A percentile compares a stretch with the other conserved stretches of the same genome.
These are phyloP conservation scores for Odontamblyopus rebecca DNA, from an alignment of 2,797 vertebrate species.

Conservation along the genomic window DNA sequence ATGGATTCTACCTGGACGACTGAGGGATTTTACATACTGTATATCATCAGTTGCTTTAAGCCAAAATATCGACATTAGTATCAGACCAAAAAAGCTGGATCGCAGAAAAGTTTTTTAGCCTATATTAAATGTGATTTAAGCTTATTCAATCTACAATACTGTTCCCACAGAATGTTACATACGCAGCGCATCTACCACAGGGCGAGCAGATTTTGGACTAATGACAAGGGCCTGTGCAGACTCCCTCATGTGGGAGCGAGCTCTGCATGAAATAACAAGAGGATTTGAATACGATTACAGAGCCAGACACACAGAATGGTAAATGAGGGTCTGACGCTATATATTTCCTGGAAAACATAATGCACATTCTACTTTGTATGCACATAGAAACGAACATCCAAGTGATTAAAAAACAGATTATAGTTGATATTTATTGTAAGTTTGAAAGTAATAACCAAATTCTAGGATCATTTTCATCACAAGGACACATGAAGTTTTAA, in stretches of 20 bases:
- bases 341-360: neutral
- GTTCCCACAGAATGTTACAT: neutral
- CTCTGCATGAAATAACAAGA: conserved; percentile 14
- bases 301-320: neutral
- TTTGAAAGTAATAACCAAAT: neutral
- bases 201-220: neutral
- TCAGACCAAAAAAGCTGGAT: too few species aligned
- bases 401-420: neutral
- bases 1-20: too few species aligned
- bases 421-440: neutral
- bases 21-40: too few species aligned
- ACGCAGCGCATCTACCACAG: neutral
- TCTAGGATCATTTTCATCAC: neutral
- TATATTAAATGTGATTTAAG: too few species aligned
- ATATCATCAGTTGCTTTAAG: too few species aligned
- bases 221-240: neutral
- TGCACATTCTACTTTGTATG: too few species aligned
- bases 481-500: too few species aligned
- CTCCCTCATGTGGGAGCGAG: conserved; percentile 5
- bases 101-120: too few species aligned
- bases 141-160: neutral
- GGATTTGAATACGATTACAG: conserved; percentile 12
- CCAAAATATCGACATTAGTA: too few species aligned
- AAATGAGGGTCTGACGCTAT: neutral
- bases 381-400: neutral